Conservation (phyloP, 92 coral and sea anemone species). For the Isaurus tuberculatus region DNA sequence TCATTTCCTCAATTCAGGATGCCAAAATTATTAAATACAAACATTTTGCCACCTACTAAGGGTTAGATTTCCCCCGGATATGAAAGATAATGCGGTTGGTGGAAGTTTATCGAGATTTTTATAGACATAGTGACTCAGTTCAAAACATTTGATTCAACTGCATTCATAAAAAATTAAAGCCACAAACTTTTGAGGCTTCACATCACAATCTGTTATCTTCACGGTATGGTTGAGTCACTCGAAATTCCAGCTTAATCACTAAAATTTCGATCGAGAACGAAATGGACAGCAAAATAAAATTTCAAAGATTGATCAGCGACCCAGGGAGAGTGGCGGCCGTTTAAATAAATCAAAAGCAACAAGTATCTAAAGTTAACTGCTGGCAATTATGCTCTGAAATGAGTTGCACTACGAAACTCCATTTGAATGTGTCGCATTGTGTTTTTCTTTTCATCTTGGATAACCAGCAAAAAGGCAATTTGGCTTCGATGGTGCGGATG, state of each 20-base stretch:
- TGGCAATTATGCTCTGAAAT: background rate
- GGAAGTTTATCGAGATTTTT: background rate
- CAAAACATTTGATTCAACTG: background rate
- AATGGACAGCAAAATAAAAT: background rate
- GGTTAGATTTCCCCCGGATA: no score
- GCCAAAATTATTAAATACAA: background rate
- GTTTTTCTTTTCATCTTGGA: background rate
- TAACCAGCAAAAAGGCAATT: background rate
- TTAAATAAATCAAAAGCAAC: background rate
- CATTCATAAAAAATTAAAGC: conserved; percentile 35
- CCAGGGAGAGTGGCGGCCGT: background rate
- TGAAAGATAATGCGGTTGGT: background rate
- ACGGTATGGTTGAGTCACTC: background rate
- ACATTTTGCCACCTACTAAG: background rate
- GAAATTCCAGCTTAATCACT: background rate
- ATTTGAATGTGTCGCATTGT: background rate
- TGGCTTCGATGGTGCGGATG: conserved; percentile 24
- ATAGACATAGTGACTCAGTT: background rate
- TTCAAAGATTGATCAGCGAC: background rate
- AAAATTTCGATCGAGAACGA: background rate
- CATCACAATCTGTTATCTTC: background rate
- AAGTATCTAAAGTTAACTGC: background rate
- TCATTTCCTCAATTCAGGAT: background rate
- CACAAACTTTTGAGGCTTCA: background rate
- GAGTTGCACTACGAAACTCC: background rate